These are phyloP conservation scores for Cantharis rustica DNA, from an alignment of 2,888 invertebrate species.

Conservation along the genomic window DNA sequence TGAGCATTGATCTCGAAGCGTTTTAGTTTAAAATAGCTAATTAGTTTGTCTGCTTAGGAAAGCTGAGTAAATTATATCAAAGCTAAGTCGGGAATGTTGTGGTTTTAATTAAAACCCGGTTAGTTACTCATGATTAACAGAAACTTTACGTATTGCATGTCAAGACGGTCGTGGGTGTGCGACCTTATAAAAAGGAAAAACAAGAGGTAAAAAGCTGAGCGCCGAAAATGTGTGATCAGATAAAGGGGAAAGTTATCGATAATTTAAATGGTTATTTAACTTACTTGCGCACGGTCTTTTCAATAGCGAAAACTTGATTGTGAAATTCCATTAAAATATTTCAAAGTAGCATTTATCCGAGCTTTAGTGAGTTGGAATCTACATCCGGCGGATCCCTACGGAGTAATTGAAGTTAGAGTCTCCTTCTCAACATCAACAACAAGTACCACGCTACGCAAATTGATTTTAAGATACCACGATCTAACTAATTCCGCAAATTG, in stretches of 20 bases:
- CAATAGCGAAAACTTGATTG: slow-evolving; percentile 31
- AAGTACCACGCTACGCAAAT: slow-evolving; percentile 30
- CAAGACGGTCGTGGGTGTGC: background rate
- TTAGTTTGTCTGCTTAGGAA: slow-evolving; percentile 44
- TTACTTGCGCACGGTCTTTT: slow-evolving; percentile 11
- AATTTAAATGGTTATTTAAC: slow-evolving; percentile 17
- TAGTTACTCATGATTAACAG: slow-evolving; percentile 41
- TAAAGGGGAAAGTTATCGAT: slow-evolving; percentile 4
- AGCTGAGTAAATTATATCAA: slow-evolving; percentile 47
- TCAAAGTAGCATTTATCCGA: slow-evolving; percentile 44
- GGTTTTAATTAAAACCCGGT: slow-evolving; percentile 50
- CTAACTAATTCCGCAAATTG: slow-evolving; percentile 34
- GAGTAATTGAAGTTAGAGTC: slow-evolving; percentile 49
- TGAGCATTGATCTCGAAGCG: slow-evolving; percentile 24
- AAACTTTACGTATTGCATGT: background rate
- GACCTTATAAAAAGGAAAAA: background rate
- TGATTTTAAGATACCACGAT: slow-evolving; percentile 38
- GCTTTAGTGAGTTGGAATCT: slow-evolving; percentile 30
- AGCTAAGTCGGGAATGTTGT: slow-evolving; percentile 45
- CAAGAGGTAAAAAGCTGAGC: background rate
- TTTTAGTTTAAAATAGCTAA: slow-evolving; percentile 36
- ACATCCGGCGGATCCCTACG: slow-evolving; percentile 40
- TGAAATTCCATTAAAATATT: slow-evolving; percentile 44
- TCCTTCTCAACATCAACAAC: slow-evolving; percentile 30
- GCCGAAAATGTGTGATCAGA: background rate